These are phyloP conservation scores for Julus scandinavius DNA, from an alignment of 2,888 invertebrate genomes.

Conservation along the genomic window DNA sequence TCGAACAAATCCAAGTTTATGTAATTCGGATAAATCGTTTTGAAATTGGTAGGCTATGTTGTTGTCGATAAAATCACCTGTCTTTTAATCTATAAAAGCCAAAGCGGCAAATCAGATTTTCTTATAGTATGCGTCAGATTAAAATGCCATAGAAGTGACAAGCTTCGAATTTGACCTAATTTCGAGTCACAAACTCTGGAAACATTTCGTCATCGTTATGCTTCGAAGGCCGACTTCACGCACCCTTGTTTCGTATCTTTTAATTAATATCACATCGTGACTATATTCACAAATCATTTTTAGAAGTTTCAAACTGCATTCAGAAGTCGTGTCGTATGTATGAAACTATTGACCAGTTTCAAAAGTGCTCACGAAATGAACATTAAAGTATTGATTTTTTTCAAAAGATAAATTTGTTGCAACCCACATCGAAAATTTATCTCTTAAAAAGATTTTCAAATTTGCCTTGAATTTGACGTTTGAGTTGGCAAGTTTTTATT, in stretches of 20 bases:
- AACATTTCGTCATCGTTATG: background rate
- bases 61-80: background rate
- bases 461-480: background rate
- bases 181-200: background rate
- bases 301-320: background rate
- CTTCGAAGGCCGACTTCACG: conserved; percentile 19
- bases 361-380: background rate
- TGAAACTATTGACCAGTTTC: background rate
- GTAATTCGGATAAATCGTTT: background rate
- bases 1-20: background rate
- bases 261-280: conserved; percentile 3
- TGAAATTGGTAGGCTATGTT: background rate
- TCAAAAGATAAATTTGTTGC: background rate
- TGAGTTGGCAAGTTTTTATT: no score
- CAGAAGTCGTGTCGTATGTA: background rate
- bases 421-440: background rate
- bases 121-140: background rate
- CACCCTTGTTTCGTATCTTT: conserved; percentile 23
- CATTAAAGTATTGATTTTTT: background rate
- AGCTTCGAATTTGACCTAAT: background rate
- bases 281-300: background rate
- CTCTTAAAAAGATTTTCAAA: background rate
- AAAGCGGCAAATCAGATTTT: background rate
- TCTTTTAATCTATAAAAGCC: background rate
- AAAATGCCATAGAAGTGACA: background rate